Percentiles rank a stretch among this genome's conserved stretches.
Conservation (phyloP, 2,888 invertebrate genomes). For the Caenorhabditis sp. region DNA sequence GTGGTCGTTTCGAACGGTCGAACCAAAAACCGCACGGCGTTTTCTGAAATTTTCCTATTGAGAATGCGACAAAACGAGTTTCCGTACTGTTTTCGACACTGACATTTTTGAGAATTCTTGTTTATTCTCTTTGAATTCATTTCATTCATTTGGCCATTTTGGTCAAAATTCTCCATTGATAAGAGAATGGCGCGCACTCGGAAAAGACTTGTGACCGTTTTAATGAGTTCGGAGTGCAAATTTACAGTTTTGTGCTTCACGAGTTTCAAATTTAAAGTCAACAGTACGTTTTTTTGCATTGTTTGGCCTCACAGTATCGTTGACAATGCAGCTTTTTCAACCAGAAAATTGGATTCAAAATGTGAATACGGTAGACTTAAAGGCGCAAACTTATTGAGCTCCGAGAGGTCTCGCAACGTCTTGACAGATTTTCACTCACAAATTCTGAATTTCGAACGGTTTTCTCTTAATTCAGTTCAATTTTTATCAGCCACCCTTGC, state of each 20-base stretch:
- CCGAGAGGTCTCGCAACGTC: neutral
- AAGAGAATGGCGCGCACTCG: constrained; percentile 3
- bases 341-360: no score
- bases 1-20: neutral
- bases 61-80: constrained; percentile 7
- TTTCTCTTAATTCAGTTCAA: no score
- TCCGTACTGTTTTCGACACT: constrained; percentile 16
- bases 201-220: neutral
- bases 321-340: no score
- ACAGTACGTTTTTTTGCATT: no score
- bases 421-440: no score
- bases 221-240: no score
- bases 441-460: no score
- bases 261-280: no score
- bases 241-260: neutral
- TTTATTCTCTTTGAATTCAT: neutral
- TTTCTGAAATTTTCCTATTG: constrained; percentile 2
- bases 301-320: no score
- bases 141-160: no score
- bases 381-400: neutral
- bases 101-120: neutral
- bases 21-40: neutral
- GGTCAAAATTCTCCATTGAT: neutral
- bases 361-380: no score
- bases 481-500: no score